A percentile compares a stretch with the other conserved stretches of the same genome.
Evolutionary conservation across 2,888 invertebrate species (phyloP).

Genomic region (Lochmaea crataegi): DNA sequence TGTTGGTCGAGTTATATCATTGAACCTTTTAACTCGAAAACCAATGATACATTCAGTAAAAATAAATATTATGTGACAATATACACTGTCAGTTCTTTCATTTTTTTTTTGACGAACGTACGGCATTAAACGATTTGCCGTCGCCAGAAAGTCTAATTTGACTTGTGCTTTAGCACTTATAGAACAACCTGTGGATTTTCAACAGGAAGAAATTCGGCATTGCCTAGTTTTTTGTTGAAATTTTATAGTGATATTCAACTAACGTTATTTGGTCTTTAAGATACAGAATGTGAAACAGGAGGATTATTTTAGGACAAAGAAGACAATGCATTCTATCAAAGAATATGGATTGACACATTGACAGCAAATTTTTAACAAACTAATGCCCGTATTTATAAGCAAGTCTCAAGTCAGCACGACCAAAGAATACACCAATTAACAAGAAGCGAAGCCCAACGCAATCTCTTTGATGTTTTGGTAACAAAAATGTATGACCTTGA

Average conservation of each 20-base stretch:
- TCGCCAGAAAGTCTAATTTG: conserved; percentile 40
- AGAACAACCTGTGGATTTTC: conserved; percentile 19
- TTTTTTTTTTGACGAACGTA: conserved; percentile 27
- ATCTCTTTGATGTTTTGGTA: too few species aligned
- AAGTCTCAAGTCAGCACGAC: too few species aligned
- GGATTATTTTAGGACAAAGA: too few species aligned
- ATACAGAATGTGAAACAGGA: too few species aligned
- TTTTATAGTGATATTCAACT: neutral
- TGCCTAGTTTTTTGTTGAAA: neutral
- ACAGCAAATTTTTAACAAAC: too few species aligned
- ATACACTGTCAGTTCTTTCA: conserved; percentile 38
- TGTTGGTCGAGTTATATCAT: conserved; percentile 23
- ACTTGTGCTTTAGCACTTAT: conserved; percentile 36
- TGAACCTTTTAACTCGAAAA: conserved; percentile 46
- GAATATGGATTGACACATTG: too few species aligned
- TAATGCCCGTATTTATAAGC: too few species aligned
- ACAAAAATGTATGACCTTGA: too few species aligned
- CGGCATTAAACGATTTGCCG: conserved; percentile 38
- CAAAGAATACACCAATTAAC: too few species aligned
- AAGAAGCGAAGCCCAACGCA: too few species aligned
- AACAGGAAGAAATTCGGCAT: conserved; percentile 5
- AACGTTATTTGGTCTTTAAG: too few species aligned
- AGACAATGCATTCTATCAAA: too few species aligned
- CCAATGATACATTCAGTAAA: conserved; percentile 42
- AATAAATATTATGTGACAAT: conserved; percentile 40